A percentile compares a stretch with the other conserved stretches of the same genome.
These are phyloP conservation scores for Thalassoma bifasciatum DNA, from an alignment of 2,113 vertebrate species.

Conservation along the genomic window DNA sequence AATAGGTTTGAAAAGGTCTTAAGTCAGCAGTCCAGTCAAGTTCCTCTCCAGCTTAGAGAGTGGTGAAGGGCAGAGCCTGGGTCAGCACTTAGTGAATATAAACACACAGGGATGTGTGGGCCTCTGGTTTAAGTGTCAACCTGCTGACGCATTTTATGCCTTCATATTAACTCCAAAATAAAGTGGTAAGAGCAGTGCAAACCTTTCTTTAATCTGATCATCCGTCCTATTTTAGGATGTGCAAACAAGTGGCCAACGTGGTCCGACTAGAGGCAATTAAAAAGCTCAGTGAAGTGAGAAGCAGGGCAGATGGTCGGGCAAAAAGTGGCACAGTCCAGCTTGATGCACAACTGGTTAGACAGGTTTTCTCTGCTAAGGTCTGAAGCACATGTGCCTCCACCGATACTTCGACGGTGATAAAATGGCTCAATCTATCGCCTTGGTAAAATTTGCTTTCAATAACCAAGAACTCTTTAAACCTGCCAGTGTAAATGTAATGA, in stretches of 20 bases:
- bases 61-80: background rate
- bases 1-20: constrained; percentile 12
- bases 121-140: constrained; percentile 1
- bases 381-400: constrained; percentile 13
- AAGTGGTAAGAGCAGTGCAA: background rate
- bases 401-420: background rate
- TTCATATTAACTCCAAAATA: constrained; percentile 9
- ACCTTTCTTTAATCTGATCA: constrained; percentile 4
- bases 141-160: background rate
- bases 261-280: constrained; percentile 70
- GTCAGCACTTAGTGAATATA: background rate
- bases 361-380: constrained; percentile 48
- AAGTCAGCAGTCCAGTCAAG: constrained; percentile 19
- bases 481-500: background rate
- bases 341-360: constrained; percentile 62
- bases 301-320: constrained; percentile 70
- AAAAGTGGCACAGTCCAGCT: constrained; percentile 57
- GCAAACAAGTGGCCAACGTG: constrained; percentile 59
- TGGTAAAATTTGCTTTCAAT: background rate
- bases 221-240: constrained; percentile 19
- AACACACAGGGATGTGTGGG: background rate
- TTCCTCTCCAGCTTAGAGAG: constrained; percentile 28
- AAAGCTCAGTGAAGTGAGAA: constrained; percentile 67
- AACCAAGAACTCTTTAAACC: background rate
- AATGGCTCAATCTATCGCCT: constrained; percentile 12